phyloP scores from a whole-genome alignment of 2,113 vertebrate species.

The Pituophis catenifer region DNA sequence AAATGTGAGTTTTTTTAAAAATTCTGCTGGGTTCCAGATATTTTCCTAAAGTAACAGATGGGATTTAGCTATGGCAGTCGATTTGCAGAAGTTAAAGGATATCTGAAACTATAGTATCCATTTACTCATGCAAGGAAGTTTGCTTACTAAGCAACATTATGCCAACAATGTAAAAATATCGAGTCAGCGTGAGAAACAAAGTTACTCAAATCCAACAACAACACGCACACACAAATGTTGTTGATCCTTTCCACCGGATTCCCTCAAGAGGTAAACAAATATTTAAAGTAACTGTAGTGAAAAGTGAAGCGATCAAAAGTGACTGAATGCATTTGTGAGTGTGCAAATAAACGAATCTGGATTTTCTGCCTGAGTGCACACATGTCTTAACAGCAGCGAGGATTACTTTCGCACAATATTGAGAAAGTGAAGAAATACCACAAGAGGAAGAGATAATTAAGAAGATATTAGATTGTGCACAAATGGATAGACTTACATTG shows the following conservation, averaged over 20 bases:
- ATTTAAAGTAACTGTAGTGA: neutral
- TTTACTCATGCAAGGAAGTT: neutral
- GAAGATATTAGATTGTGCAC: too few relatives aligned
- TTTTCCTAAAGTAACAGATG: neutral
- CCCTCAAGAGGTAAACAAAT: neutral
- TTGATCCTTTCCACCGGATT: neutral
- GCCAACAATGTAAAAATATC: neutral
- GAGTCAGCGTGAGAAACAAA: neutral
- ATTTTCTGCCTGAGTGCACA: neutral
- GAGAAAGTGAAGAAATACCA: too few relatives aligned
- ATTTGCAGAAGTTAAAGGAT: neutral
- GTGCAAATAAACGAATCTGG: neutral
- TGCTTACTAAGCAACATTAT: neutral
- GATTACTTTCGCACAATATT: too few relatives aligned
- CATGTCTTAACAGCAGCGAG: neutral
- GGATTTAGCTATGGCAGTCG: neutral
- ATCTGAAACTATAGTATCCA: neutral
- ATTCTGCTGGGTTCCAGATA: neutral
- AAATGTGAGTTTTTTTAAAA: neutral
- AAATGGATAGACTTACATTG: too few relatives aligned
- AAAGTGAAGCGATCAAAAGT: neutral
- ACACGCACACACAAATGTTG: neutral
- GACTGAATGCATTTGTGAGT: neutral
- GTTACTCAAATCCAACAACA: neutral
- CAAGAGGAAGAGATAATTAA: too few relatives aligned